Evolutionary conservation across 2,888 invertebrate genomes (phyloP), one percentile per base, ranked within the genome.

Genomic region (Rhaphigaster nebulosa): DNA sequence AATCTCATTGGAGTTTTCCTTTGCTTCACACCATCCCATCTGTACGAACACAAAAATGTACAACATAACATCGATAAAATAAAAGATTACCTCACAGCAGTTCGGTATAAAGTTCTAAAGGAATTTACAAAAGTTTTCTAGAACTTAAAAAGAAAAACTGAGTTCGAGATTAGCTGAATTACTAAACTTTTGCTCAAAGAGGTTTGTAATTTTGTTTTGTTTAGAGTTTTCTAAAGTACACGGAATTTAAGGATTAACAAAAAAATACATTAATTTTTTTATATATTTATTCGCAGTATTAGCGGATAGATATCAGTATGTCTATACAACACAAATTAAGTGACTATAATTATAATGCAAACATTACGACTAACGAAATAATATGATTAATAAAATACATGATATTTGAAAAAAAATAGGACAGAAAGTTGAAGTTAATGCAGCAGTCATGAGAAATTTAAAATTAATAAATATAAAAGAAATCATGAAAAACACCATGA

Each of bases 71-170:
- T 70, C 34, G 70, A 70, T 70, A 70, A 20, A 70, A 70, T 70
- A 70, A 70, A 34, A 70, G 70, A 70, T 70, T 34, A 70, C 34
- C 70, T 70, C 65, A n/a, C 65, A 29, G 65, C 65, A 65, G 65
- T 65, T 65, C 34, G 70, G 70, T 38, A 70, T 4, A 70, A 70
- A 34, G 34, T 70, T 70, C 34, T 34, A 34, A 34, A 70, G 70
- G 34, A 34, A 70, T 65, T 65, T 65, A 29, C 70, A 34, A 70
- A 70, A 70, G 70, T 34, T 70, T 2, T 34, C 34, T 70, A 38
- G 34, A 34, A 70, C 34, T 70, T 70, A 70, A 34, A 65, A 70
- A 29, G 29, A 70, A 65, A 34, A 70, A 26, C 29, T 70, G 1
- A 15, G 20, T 34, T 34, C 20, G 34, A 70, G 70, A 70, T 34